Base-by-base conservation (phyloP, 2,113 vertebrate species). In the Muscicapa adusta region DNA sequence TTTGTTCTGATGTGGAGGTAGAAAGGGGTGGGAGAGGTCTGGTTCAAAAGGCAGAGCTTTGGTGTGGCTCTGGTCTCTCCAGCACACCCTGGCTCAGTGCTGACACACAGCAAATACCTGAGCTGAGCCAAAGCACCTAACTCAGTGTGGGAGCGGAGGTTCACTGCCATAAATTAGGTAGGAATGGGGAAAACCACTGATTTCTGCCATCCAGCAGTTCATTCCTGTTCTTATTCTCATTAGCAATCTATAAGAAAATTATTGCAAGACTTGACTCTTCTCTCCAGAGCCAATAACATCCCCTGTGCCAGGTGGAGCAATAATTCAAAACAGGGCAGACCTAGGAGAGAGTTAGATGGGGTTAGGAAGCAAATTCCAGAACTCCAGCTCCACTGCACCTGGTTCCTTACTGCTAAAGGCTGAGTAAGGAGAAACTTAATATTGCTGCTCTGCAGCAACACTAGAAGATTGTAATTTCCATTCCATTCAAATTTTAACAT, bases 191-290 rank as follows among this genome's bases (percentile, higher is more conserved):
- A 96, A 97, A 82, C 50, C 78, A 71, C 72, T 65, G 85, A 74
- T 96, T 97, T 93, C 86, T 97, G 28, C 96, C 95, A 88, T 89
- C 93, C 94, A 93, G 79, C 95, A 96, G 93, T 89, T 97, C 92
- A 89, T 97, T 97, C 97, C 95, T 97, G 91, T 88, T 97, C 95
- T 96, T 96, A 94, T 92, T 97, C 96, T 97, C 89, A 82, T 96
- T 97, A 96, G 80, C 75, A 92, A 97, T 94, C 85, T 96, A 86
- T 93, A 70, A 97, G 96, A 96, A 75, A 82, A 88, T 75, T 85
- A 96, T 73, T 95, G 85, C 94, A 97, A 95, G 97, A 92, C 81
- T 93, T 33, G 43, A 85, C 86, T 96, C 82, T 92, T 87, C 89
- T 88, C 76, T 97, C 95, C 92, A 95, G 96, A 97, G 94, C 95